Conservation (phyloP, 2,888 invertebrate genomes). For the Caenorhabditis sp. region DNA sequence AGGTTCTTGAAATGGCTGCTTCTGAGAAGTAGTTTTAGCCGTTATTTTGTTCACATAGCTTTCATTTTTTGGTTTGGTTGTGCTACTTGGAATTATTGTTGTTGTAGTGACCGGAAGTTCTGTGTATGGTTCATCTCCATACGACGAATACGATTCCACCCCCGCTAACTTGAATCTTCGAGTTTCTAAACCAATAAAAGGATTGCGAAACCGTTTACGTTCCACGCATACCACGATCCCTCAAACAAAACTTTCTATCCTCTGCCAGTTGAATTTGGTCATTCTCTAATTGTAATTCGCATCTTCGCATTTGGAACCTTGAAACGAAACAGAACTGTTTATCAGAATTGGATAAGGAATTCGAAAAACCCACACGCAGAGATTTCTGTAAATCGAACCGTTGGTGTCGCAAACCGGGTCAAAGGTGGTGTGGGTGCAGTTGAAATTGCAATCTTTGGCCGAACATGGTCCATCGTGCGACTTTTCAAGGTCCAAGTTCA, state of each 20-base stretch:
- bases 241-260: conserved; percentile 58
- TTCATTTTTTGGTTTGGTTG: neutral
- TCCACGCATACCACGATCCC: conserved; percentile 42
- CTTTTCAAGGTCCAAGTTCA: conserved; percentile 30
- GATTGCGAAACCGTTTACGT: conserved; percentile 19
- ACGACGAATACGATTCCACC: conserved; percentile 59
- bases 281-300: conserved; percentile 55
- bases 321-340: conserved; percentile 46
- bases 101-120: conserved; percentile 11
- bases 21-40: conserved; percentile 14
- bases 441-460: conserved; percentile 54
- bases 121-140: conserved; percentile 36
- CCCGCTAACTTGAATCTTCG: conserved; percentile 52
- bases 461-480: conserved; percentile 59
- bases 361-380: conserved; percentile 69
- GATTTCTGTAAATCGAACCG: conserved; percentile 72
- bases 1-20: conserved; percentile 5
- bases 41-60: conserved; percentile 23
- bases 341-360: conserved; percentile 17
- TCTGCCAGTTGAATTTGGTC: conserved; percentile 50
- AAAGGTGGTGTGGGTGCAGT: conserved; percentile 64
- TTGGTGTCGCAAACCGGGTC: conserved; percentile 75
- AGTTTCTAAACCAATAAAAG: conserved; percentile 36
- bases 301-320: conserved; percentile 60
- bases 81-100: neutral